Conservation (phyloP, 2,888 invertebrate species). For the Neocrepidodera transversa region DNA sequence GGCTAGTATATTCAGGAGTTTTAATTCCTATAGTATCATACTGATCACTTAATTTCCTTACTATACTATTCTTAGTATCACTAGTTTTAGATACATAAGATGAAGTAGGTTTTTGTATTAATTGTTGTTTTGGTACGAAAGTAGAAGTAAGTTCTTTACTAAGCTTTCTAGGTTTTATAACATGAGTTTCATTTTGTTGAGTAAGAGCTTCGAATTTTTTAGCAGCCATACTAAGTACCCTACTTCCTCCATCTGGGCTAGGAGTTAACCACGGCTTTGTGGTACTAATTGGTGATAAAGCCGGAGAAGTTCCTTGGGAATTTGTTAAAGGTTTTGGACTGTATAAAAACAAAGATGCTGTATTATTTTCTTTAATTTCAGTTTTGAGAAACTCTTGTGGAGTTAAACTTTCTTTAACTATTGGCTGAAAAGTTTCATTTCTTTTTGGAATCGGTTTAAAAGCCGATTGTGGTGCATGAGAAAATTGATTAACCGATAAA, state of each 20-base stretch:
- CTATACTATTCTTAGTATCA: slow-evolving; percentile 48
- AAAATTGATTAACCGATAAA: slow-evolving; percentile 73
- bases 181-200: slow-evolving; percentile 39
- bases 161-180: slow-evolving; percentile 48
- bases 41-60: slow-evolving; percentile 57
- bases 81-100: slow-evolving; percentile 50
- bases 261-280: slow-evolving; percentile 64
- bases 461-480: slow-evolving; percentile 79
- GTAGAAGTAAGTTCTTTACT: slow-evolving; percentile 51
- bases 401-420: slow-evolving; percentile 16
- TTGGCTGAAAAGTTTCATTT: slow-evolving; percentile 37
- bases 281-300: slow-evolving; percentile 40
- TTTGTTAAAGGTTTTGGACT: slow-evolving; percentile 55
- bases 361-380: slow-evolving; percentile 39
- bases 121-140: slow-evolving; percentile 40
- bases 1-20: slow-evolving; percentile 36
- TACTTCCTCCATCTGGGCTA: slow-evolving; percentile 58
- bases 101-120: slow-evolving; percentile 48
- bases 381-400: slow-evolving; percentile 47
- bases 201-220: slow-evolving; percentile 64
- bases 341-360: slow-evolving; percentile 54
- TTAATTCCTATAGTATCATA: slow-evolving; percentile 49
- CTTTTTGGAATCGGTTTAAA: slow-evolving; percentile 69
- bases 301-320: slow-evolving; percentile 35
- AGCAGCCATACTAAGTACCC: slow-evolving; percentile 64